These are phyloP conservation scores for Marasmarcha lunaedactyla DNA, from an alignment of 2,888 invertebrate genomes.

Conservation along the genomic window DNA sequence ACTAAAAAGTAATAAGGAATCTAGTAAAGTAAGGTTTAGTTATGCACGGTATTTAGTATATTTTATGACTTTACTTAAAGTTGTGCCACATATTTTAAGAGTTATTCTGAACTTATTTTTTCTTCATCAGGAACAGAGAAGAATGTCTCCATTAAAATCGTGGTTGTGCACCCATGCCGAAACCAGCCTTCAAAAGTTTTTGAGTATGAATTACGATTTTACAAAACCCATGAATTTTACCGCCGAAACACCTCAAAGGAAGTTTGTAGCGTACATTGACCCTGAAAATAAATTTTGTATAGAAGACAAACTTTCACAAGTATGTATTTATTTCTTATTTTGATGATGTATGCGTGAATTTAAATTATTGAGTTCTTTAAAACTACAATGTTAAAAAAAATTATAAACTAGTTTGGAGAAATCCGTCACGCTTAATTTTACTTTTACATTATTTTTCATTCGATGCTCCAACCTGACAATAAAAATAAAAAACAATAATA, in stretches of 20 bases:
- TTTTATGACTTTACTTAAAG: too few relatives aligned
- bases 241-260: conserved; percentile 87
- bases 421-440: too few relatives aligned
- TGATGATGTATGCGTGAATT: conserved; percentile 16
- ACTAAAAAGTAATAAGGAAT: conserved; percentile 81
- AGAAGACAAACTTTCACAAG: conserved; percentile 95
- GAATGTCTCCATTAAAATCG: conserved; percentile 88
- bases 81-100: too few relatives aligned
- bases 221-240: conserved; percentile 85
- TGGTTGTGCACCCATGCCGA: conserved; percentile 92
- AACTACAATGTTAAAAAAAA: too few relatives aligned
- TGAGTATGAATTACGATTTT: conserved; percentile 74
- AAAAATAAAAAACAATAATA: too few relatives aligned
- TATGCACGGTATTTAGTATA: too few relatives aligned
- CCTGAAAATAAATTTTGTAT: conserved; percentile 88
- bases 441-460: too few relatives aligned
- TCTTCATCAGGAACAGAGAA: conserved; percentile 81
- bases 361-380: too few relatives aligned
- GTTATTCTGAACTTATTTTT: too few relatives aligned
- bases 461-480: too few relatives aligned
- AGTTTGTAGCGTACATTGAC: conserved; percentile 95
- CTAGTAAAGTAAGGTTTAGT: conserved; percentile 49
- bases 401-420: too few relatives aligned
- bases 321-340: conserved; percentile 31
- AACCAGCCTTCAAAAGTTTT: conserved; percentile 85